These are phyloP conservation scores for Lysiphlebus fabarum DNA, from an alignment of 1,140 invertebrate genomes.

Conservation along the genomic window DNA sequence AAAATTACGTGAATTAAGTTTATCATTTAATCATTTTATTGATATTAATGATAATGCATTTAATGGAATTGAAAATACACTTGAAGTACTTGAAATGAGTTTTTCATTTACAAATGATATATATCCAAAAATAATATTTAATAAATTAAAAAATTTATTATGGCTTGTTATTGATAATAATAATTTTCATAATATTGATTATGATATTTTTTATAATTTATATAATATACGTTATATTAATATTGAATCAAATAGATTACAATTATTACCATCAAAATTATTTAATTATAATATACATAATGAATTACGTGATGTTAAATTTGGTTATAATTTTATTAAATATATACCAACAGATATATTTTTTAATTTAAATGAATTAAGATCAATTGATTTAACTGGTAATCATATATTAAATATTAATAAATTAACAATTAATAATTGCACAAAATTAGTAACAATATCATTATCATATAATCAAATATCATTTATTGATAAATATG, in stretches of 20 bases:
- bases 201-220: conserved; percentile 62
- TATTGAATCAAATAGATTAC: conserved; percentile 78
- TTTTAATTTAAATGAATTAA: conserved; percentile 58
- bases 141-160: conserved; percentile 67
- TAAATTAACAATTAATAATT: conserved; percentile 41
- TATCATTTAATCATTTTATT: conserved; percentile 83
- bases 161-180: conserved; percentile 89
- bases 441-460: conserved; percentile 46
- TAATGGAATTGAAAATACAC: conserved; percentile 65
- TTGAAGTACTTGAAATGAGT: conserved; percentile 81
- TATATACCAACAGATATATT: conserved; percentile 71
- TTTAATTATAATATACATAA: conserved; percentile 68
- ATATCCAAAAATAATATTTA: conserved; percentile 71
- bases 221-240: conserved; percentile 77
- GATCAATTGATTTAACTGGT: conserved; percentile 47
- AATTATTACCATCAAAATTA: conserved; percentile 61
- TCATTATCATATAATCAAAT: conserved; percentile 62
- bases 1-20: conserved; percentile 77
- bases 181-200: conserved; percentile 69
- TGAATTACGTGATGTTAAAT: conserved; percentile 69
- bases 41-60: conserved; percentile 76
- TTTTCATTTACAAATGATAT: conserved; percentile 77
- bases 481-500: conserved; percentile 65
- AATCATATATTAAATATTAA: conserved; percentile 43
- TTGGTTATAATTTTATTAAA: conserved; percentile 71